These are phyloP conservation scores for Monopterus albus DNA, from an alignment of 2,113 vertebrate species.

Conservation along the genomic window DNA sequence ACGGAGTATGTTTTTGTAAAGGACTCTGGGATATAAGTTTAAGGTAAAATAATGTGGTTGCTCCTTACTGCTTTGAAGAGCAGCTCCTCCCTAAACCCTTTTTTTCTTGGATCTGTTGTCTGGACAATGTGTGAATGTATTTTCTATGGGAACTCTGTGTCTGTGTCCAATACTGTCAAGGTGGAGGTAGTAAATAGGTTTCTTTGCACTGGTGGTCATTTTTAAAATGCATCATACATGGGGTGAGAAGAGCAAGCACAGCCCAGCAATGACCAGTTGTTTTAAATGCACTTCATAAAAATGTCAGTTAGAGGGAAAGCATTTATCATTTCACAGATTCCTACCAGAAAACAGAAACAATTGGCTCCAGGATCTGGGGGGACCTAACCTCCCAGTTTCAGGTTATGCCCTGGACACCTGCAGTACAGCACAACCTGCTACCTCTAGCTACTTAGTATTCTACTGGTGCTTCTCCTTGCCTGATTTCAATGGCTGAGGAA, in stretches of 20 bases:
- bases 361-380: conserved; percentile 22
- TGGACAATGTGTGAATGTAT: conserved; percentile 45
- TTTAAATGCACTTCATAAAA: conserved; percentile 58
- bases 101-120: conserved; percentile 12
- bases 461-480: too few relatives aligned
- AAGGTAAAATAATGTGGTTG: not conserved
- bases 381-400: conserved; percentile 1
- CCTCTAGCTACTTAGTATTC: conserved; percentile 10
- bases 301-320: conserved; percentile 41
- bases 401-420: not conserved
- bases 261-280: conserved; percentile 39
- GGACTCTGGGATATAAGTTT: not conserved
- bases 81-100: not conserved
- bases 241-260: conserved; percentile 26
- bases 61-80: not conserved
- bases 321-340: conserved; percentile 49
- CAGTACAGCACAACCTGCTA: not conserved
- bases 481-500: conserved; percentile 10
- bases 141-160: conserved; percentile 37
- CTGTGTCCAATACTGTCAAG: conserved; percentile 60
- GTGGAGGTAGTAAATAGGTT: conserved; percentile 38
- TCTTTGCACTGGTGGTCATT: conserved; percentile 48
- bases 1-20: not conserved
- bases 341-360: conserved; percentile 51
- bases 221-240: conserved; percentile 33